Evolutionary conservation across 2,888 invertebrate species (phyloP), one percentile per base, ranked within the genome.

Genomic region (Dioctria rufipes): DNA sequence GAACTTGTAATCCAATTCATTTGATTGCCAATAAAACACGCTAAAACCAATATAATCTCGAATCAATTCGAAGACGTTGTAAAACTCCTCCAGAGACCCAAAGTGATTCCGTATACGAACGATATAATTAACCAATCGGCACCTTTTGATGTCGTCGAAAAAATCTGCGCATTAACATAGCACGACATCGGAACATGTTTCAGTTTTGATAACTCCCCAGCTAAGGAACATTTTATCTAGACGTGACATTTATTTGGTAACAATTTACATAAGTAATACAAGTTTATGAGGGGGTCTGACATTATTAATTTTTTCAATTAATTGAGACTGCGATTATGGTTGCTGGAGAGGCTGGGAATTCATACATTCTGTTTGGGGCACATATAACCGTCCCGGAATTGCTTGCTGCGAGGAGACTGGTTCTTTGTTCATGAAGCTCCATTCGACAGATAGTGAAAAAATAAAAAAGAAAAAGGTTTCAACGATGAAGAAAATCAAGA

Each of bases 1-100:
- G 60, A 79, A 43, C 54, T 79, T 79, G 79, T 79, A 79, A 79
- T 79, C 79, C 79, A 79, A 79, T 79, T 79, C 79, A 79, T 69
- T 79, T 79, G 69, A 79, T 79, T 79, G 67, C 43, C 67, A 79
- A 79, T 79, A 79, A 79, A 79, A 79, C 79, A 79, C 79, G 65
- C 79, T 67, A 79, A 79, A 79, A 79, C 67, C 67, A 67, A 79
- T 79, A 77, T 77, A 77, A 77, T 77, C 77, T 77, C 49, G 63
- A 63, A 77, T 77, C 25, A 63, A 46, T 61, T 61, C 63, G 77
- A 42, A 63, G 61, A 61, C 39, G 61, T 49, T 63, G 77, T 63
- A 63, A 61, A 63, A 13, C 37, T 39, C 49, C 60, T n/a, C 63
- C 46, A n/a, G 25, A 13, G 25, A 37, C 39, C 63, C 25, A 11